Evolutionary conservation across 1,140 invertebrate species (phyloP).

Genomic region (Hestina assimilis): DNA sequence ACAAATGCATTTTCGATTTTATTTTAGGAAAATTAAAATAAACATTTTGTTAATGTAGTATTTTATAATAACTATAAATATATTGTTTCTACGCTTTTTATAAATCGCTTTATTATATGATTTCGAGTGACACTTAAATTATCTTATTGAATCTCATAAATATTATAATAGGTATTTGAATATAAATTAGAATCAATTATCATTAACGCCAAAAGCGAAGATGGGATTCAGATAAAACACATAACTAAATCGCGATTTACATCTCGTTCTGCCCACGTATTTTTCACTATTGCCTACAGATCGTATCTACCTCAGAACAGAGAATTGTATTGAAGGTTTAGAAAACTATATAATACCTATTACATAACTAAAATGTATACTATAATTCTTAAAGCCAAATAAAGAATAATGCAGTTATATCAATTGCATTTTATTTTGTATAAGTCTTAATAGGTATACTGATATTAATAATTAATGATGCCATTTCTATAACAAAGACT

Average conservation of each 20-base stretch:
- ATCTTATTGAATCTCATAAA: conserved; percentile 5
- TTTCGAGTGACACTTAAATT: conserved; percentile 11
- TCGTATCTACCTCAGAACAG: conserved; percentile 8
- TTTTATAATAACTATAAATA: not conserved
- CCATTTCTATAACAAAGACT: not conserved
- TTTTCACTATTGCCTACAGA: conserved; percentile 45
- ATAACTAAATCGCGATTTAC: conserved; percentile 55
- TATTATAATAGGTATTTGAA: conserved; percentile 29
- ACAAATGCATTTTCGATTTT: too few species aligned
- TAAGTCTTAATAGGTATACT: too few species aligned
- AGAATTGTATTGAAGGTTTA: not conserved
- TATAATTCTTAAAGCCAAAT: not conserved
- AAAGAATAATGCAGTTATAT: too few species aligned
- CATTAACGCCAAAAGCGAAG: conserved; percentile 48
- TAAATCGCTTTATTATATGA: not conserved
- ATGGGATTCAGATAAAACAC: conserved; percentile 51
- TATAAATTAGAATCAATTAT: conserved; percentile 58
- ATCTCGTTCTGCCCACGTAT: conserved; percentile 58
- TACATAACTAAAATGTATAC: not conserved
- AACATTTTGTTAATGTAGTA: too few species aligned
- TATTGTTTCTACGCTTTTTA: not conserved
- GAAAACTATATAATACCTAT: not conserved
- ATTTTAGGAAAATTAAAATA: too few species aligned
- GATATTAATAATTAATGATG: too few species aligned
- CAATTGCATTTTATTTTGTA: too few species aligned